Evolutionary conservation across 2,113 vertebrate genomes (phyloP).

Genomic region (Channa maculata): DNA sequence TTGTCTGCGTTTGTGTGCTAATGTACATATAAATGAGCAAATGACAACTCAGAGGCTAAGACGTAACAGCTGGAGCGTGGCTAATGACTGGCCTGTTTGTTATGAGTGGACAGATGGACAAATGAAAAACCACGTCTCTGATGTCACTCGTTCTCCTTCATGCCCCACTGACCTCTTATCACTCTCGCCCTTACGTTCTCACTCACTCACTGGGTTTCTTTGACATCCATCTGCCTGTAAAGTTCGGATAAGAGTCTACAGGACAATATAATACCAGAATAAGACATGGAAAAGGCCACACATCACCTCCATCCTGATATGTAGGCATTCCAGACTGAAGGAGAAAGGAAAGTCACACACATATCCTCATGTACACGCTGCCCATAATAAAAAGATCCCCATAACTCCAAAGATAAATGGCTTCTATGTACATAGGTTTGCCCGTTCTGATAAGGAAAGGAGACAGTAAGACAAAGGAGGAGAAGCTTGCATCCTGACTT

Average conservation of each 20-base stretch:
- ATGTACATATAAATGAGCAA: slow-evolving; percentile 21
- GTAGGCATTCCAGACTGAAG: slow-evolving; percentile 35
- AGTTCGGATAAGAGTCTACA: neutral
- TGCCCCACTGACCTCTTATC: slow-evolving; percentile 67
- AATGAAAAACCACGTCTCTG: slow-evolving; percentile 57
- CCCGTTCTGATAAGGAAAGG: slow-evolving; percentile 45
- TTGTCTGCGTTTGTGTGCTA: neutral
- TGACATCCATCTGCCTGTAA: slow-evolving; percentile 42
- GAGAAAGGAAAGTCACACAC: slow-evolving; percentile 53
- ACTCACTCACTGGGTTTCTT: neutral
- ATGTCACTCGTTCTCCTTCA: slow-evolving; percentile 71
- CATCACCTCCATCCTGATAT: slow-evolving; percentile 8
- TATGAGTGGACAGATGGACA: slow-evolving; percentile 76
- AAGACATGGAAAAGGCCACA: neutral
- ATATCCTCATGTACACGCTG: slow-evolving; percentile 23
- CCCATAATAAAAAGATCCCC: slow-evolving; percentile 57
- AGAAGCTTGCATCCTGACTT: slow-evolving; percentile 16
- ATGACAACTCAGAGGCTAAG: slow-evolving; percentile 39
- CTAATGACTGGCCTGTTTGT: slow-evolving; percentile 67
- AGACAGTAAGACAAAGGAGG: slow-evolving; percentile 20
- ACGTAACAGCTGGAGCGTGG: slow-evolving; percentile 68
- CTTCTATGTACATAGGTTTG: slow-evolving; percentile 17
- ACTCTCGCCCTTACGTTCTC: slow-evolving; percentile 4
- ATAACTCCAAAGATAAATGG: slow-evolving; percentile 55
- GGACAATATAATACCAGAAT: slow-evolving; percentile 7